Base-by-base conservation (phyloP, 2,888 invertebrate species). In the Meganola albula region DNA sequence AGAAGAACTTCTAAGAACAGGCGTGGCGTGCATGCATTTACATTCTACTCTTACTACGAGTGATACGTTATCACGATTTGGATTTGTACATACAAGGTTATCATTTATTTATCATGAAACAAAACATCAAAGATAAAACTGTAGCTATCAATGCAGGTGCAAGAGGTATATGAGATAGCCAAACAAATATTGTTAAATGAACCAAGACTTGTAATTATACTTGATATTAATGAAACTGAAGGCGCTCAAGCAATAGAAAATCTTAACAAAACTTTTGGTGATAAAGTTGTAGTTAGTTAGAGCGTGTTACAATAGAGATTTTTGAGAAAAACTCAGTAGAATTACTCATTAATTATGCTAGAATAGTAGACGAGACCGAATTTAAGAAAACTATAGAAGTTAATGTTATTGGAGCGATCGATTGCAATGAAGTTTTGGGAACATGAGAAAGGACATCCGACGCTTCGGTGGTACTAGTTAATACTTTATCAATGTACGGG, bases 401-500 rank as follows among this genome's bases (percentile, higher is more conserved):
- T 4, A 87, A 87, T 14, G 46, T 54, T 0, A 46, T 53, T 8
- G 66, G 61, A 14, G 12, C 58, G 1, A 38, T 69, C 2, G 58
- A 61, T 23, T 71, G 75, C 78, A 0, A 58, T 84, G 11, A 69
- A 88, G 12, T 89, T 84, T 13, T 71, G 88, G 48, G 72, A 88
- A 85, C 56, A 84, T 89, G 85, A 74, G 87, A n/a, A 79, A 64
- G 28, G 76, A 87, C 42, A 77, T 74, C 12, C 78, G 84, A 1
- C 88, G 88, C 0, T 57, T 64, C 21, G 90, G 91, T 2, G 91
- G 91, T 2, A 79, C 85, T 91, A 26, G 74, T 90, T 10, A 91
- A 91, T 56, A 68, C 89, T 20, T 75, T 89, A 1, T 90, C 90
- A 1, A 79, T 88, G 7, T 79, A 87, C 35, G 90, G 90, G 0